A percentile compares a stretch with the other conserved stretches of the same genome.
phyloP scores from a whole-genome alignment of 2,888 invertebrate genomes.

The Loripinus fragilis region DNA sequence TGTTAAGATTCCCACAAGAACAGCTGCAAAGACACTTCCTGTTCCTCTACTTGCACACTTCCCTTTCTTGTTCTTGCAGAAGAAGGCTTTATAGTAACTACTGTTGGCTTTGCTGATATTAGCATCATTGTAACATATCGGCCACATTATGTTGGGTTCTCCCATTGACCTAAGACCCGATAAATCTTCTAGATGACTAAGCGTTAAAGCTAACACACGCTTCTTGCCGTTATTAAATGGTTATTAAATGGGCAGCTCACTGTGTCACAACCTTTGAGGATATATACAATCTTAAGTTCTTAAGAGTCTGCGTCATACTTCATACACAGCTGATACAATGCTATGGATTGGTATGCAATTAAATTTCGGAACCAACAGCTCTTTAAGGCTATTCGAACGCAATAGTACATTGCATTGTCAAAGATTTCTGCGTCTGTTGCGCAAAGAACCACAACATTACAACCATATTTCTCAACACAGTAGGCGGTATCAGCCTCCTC shows the following conservation, averaged over 20 bases:
- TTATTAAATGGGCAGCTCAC: background rate
- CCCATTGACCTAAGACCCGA: background rate
- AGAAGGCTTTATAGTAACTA: background rate
- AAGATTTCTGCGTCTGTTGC: conserved; percentile 1
- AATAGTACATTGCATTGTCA: background rate
- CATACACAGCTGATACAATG: background rate
- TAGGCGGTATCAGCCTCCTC: background rate
- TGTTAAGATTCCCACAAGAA: background rate
- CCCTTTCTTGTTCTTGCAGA: background rate
- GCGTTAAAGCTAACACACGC: background rate
- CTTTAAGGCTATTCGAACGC: background rate
- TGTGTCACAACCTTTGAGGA: background rate
- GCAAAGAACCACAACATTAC: background rate
- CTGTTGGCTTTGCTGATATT: background rate
- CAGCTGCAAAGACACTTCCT: background rate
- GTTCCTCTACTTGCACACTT: too few species aligned
- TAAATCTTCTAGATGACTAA: background rate
- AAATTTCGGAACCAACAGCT: background rate
- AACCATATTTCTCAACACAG: background rate
- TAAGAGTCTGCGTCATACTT: background rate
- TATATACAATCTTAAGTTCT: background rate
- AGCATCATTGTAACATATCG: background rate
- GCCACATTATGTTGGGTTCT: background rate
- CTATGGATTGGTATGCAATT: background rate
- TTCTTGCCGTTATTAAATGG: background rate